Evolutionary conservation across 1,140 invertebrate species (phyloP).

Genomic region (Thalassaphorura encarpata): DNA sequence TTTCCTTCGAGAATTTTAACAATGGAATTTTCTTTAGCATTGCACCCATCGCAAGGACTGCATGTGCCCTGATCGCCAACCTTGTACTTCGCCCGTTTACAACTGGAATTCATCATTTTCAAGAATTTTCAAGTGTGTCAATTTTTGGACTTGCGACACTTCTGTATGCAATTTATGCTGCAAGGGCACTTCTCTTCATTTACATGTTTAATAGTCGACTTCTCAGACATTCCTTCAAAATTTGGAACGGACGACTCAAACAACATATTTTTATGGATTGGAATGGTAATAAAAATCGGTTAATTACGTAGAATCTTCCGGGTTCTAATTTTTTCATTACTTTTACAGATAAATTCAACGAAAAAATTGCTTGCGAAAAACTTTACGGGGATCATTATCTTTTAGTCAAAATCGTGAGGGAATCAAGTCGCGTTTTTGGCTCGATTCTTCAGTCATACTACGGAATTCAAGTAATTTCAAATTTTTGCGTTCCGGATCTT

Average conservation of each 20-base stretch:
- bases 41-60: slow-evolving; percentile 11
- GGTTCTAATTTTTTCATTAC: too few species aligned
- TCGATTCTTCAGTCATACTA: slow-evolving; percentile 28
- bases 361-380: slow-evolving; percentile 10
- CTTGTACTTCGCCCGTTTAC: slow-evolving; percentile 17
- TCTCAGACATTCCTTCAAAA: slow-evolving; percentile 11
- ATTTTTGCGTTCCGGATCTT: slow-evolving; percentile 15
- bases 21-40: too few species aligned
- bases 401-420: slow-evolving; percentile 13
- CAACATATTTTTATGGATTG: too few species aligned
- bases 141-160: slow-evolving; percentile 16
- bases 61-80: slow-evolving; percentile 11
- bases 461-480: slow-evolving; percentile 25
- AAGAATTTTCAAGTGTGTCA: not conserved
- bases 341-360: too few species aligned
- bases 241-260: slow-evolving; percentile 23
- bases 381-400: slow-evolving; percentile 13
- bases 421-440: slow-evolving; percentile 26
- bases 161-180: slow-evolving; percentile 25
- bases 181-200: slow-evolving; percentile 22
- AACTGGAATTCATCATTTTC: too few species aligned
- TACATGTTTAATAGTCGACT: slow-evolving; percentile 24
- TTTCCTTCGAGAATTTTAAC: too few species aligned
- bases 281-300: too few species aligned
- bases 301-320: too few species aligned